These are phyloP conservation scores for Diorhabda carinulata DNA, from an alignment of 1,140 invertebrate species.

Conservation along the genomic window DNA sequence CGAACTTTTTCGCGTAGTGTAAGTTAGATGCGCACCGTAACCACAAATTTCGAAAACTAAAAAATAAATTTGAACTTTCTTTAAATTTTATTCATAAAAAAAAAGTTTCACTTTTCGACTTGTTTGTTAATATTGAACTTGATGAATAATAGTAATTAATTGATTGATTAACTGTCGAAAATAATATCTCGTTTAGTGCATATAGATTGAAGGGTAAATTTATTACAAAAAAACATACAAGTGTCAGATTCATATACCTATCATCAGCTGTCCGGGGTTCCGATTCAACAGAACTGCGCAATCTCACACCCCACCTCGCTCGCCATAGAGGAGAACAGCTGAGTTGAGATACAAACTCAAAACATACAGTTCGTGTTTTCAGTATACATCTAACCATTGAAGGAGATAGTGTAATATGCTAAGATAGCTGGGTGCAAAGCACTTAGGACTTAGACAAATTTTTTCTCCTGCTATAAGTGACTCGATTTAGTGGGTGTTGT, in stretches of 20 bases:
- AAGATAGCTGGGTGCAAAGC: constrained; percentile 37
- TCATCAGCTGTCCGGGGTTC: constrained; percentile 30
- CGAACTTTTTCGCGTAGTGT: neutral
- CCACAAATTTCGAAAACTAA: too few species aligned
- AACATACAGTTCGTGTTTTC: constrained; percentile 40
- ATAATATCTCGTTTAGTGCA: too few species aligned
- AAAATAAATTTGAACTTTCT: too few species aligned
- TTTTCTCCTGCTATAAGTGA: constrained; percentile 20
- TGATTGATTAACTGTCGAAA: too few species aligned
- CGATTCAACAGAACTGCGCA: constrained; percentile 25
- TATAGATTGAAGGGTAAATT: neutral
- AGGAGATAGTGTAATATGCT: constrained; percentile 32
- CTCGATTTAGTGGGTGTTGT: constrained; percentile 20
- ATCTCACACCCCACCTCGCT: constrained; percentile 24
- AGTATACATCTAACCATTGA: constrained; percentile 31
- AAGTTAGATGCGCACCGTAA: too few species aligned
- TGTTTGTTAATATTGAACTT: too few species aligned
- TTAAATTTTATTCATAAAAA: too few species aligned
- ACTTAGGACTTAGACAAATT: constrained; percentile 43
- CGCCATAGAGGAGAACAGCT: constrained; percentile 40
- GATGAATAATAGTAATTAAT: too few species aligned
- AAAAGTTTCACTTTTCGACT: too few species aligned
- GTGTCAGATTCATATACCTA: constrained; percentile 11
- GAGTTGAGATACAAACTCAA: constrained; percentile 44
- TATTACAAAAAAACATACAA: constrained; percentile 10